Evolutionary conservation across 2,797 vertebrate species (phyloP), one percentile per base, ranked within the genome.

Genomic region (Pseudomugil gertrudae): DNA sequence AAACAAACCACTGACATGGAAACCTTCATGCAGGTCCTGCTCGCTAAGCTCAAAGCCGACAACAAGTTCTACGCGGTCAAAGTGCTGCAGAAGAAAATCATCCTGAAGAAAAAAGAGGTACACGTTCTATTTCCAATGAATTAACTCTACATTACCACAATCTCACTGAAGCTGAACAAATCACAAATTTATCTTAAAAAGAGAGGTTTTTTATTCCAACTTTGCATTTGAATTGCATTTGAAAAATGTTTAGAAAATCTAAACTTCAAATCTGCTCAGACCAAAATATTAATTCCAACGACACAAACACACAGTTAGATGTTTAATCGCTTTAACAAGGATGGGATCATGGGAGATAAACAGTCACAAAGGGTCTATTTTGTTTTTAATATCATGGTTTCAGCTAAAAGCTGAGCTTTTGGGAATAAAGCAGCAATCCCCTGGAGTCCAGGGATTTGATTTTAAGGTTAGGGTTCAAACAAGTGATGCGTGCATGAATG

Each of bases 51-150:
- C 72, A 99, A 98, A 90, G 95, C 95, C 0, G 96, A 98, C 0
- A 94, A 92, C 62, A 95, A 89, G 7, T 99, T 97, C 88, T 98
- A 98, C 0, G 98, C 98, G 0, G 95, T 99, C 63, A 99, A 99
- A 88, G 98, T 99, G 77, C 91, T 99, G 80, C 96, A 99, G 89
- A 99, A 99, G 92, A 98, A 98, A 89, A 94, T 96, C 36, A 97
- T 99, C 72, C 91, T 99, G 45, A 98, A 99, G 94, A 96, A 96
- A 65, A 98, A 99, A 84, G 98, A 99, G 96, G 98, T 75, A 30
- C 32, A 56, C 30, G 80, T 52, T 68, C 43, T 19, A 14, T 24
- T 27, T 47, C 2, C 9, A 27, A 4, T 27, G 17, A 4, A 11
- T 21, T 3, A 55, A 10, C 24, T 3, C 13, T 10, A 1, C 21